Conservation (phyloP, 1,140 invertebrate genomes). For the Stegodyphus dumicola region DNA sequence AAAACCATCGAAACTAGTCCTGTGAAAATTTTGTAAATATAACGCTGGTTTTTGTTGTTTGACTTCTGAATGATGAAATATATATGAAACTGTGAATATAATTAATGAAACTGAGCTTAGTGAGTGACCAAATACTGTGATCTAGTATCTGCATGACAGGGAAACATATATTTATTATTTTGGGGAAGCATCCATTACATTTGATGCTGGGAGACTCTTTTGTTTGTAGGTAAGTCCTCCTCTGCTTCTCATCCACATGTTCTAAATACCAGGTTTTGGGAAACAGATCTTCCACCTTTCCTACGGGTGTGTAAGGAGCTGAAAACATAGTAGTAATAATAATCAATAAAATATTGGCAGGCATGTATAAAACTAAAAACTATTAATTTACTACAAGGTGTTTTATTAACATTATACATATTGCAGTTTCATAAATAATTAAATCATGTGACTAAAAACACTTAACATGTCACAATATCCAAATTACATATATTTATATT, state of each 20-base stretch:
- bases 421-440: too few species aligned
- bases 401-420: too few species aligned
- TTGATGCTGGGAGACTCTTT: constrained; percentile 20
- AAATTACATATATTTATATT: too few species aligned
- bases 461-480: too few species aligned
- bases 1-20: too few species aligned
- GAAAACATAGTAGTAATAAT: constrained; percentile 7
- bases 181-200: constrained; percentile 33
- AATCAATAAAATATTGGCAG: too few species aligned
- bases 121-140: background rate
- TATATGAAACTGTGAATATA: background rate
- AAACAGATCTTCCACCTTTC: constrained; percentile 78
- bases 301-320: constrained; percentile 83
- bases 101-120: background rate
- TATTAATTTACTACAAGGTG: too few species aligned
- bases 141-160: background rate
- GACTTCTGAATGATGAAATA: too few species aligned
- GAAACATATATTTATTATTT: background rate
- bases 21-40: too few species aligned
- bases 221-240: constrained; percentile 71
- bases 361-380: too few species aligned
- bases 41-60: too few species aligned
- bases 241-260: constrained; percentile 85
- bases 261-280: constrained; percentile 92
- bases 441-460: too few species aligned